A percentile compares a stretch with the other conserved stretches of the same genome.
phyloP scores from a whole-genome alignment of 2,113 vertebrate species.

The Illadopsis cleaveri region DNA sequence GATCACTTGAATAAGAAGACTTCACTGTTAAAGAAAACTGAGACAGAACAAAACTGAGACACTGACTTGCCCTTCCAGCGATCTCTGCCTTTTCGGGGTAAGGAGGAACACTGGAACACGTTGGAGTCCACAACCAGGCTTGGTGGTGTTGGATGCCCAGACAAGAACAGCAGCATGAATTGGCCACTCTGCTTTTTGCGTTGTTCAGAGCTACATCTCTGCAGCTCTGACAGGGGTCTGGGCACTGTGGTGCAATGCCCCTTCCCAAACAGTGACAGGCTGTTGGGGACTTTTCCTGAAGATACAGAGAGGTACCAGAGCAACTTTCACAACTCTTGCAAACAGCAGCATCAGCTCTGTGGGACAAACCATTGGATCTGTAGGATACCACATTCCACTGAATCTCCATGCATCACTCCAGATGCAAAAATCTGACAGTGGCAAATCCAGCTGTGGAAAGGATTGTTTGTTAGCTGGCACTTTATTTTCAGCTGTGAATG shows the following conservation, averaged over 20 bases:
- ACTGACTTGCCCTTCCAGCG: neutral
- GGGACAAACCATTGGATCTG: neutral
- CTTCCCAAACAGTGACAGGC: neutral
- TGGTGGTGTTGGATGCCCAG: neutral
- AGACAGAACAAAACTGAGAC: neutral
- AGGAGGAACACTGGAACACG: neutral
- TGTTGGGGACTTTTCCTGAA: neutral
- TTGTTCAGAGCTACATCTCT: neutral
- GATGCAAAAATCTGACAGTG: neutral
- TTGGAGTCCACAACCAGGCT: neutral
- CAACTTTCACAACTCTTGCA: neutral
- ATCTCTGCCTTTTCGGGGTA: neutral
- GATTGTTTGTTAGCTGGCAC: neutral
- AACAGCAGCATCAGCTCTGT: neutral
- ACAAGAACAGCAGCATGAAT: neutral
- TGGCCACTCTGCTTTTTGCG: neutral
- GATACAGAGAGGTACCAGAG: neutral
- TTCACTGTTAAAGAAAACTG: neutral
- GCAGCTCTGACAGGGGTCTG: neutral
- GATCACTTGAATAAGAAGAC: neutral
- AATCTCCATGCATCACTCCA: accelerated
- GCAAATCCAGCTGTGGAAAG: neutral
- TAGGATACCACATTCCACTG: neutral
- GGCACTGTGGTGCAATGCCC: neutral
- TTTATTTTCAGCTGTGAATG: neutral